phyloP scores from a whole-genome alignment of 37 sponge, comb jelly and placozoan genomes.

The Spongia lamella region DNA sequence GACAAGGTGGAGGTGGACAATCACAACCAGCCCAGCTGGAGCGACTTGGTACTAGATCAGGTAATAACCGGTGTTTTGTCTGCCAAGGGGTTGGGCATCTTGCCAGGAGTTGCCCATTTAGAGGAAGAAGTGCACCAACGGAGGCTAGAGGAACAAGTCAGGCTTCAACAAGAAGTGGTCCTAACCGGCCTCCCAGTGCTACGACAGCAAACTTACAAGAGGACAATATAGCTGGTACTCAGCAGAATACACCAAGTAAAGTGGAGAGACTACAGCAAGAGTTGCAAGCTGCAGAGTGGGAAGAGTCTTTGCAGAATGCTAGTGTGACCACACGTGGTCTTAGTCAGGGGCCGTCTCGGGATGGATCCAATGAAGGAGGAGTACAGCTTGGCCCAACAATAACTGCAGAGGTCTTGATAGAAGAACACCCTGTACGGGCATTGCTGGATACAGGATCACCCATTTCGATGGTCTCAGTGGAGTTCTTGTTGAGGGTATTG shows the following conservation, averaged over 20 bases:
- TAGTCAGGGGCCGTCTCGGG: too few species aligned
- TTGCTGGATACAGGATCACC: constrained; percentile 58
- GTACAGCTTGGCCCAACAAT: constrained; percentile 18
- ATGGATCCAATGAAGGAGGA: background rate
- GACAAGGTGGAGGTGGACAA: too few species aligned
- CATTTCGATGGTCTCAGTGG: constrained; percentile 38
- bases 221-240: background rate
- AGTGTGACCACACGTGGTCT: background rate
- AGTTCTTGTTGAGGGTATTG: constrained; percentile 13
- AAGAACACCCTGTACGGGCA: constrained; percentile 26
- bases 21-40: too few species aligned
- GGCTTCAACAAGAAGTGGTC: background rate
- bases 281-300: background rate
- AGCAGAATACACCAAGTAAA: too few species aligned
- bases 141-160: constrained; percentile 3
- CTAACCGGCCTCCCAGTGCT: background rate
- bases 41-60: too few species aligned
- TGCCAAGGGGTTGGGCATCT: constrained; percentile 35
- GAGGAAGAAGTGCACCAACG: constrained; percentile 8
- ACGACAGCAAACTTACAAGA: background rate
- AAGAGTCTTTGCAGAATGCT: background rate
- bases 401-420: constrained; percentile 16
- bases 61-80: constrained; percentile 10
- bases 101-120: constrained; percentile 19
- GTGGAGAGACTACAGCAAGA: background rate